Evolutionary conservation across 64 coral and sea anemone genomes (phyloP), one percentile per base, ranked within the genome.

Genomic region (Cladopsammia gracilis): DNA sequence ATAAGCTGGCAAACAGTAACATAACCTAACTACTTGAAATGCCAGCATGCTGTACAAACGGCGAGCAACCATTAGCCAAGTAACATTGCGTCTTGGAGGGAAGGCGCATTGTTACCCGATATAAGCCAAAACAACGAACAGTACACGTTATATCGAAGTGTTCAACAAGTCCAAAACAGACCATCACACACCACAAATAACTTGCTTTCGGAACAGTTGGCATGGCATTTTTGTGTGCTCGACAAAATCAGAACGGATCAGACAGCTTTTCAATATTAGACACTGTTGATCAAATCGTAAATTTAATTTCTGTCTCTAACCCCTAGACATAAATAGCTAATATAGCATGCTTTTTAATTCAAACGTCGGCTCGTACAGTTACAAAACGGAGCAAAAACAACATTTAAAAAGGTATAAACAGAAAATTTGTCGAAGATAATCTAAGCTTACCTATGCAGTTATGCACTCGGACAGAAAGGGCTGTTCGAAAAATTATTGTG

Each of bases 401-500:
- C 58, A 46, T 42, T 16, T 48, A 3, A 67, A 24, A 84, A 49
- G 16, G 10, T 49, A 50, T 43, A 2, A 50, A 47, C 10, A 25
- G 20, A 50, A 47, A 43, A 42, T 43, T 3, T 80, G n/a, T n/a
- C n/a, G n/a, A n/a, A n/a, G n/a, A n/a, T n/a, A n/a, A n/a, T n/a
- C n/a, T n/a, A n/a, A 12, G 57, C 79, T 67, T 67, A 84, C 80
- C 80, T 87, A 99, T 99, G 34, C 98, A 99, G 86, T 99, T 99
- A 88, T 99, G 98, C 18, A 99, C 98, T 34, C 98, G 98, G 64
- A 99, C 98, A 52, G 94, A 96, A 2, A 99, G 92, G 7, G 95
- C 92, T 22, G 98, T 99, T 62, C 98, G 75, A 58, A 99, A 88
- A 82, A 99, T 87, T 78, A 99, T 94, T 46, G 98, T 99, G 67